These are phyloP conservation scores for Homarus gammarus DNA, from an alignment of 2,888 invertebrate species.

Conservation along the genomic window DNA sequence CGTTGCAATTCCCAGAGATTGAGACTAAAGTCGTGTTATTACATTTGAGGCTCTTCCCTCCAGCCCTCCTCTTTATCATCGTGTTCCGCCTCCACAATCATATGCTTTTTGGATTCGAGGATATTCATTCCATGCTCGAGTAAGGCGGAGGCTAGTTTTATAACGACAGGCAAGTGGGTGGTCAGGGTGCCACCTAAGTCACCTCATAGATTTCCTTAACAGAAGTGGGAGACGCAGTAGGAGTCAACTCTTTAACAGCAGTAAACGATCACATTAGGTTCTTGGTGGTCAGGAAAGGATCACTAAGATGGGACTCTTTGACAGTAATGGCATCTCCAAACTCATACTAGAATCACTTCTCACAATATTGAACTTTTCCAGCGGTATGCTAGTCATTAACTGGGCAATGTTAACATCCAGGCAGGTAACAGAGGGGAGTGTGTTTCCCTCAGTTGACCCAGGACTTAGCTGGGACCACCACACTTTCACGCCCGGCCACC, in stretches of 20 bases:
- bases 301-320: not conserved
- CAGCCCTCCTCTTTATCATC: slow-evolving; percentile 37
- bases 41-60: slow-evolving; percentile 43
- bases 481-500: not conserved
- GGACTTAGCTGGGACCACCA: too few species aligned
- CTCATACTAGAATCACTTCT: not conserved
- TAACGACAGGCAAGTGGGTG: too few species aligned
- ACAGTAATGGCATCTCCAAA: not conserved
- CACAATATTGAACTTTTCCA: not conserved
- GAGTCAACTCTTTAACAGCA: too few species aligned
- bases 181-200: too few species aligned
- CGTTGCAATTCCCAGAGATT: slow-evolving; percentile 64
- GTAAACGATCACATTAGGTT: too few species aligned
- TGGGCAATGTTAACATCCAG: not conserved
- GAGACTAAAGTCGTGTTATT: slow-evolving; percentile 66
- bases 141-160: not conserved
- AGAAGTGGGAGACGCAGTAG: too few species aligned
- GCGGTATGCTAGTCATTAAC: not conserved
- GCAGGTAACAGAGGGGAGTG: too few species aligned
- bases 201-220: too few species aligned
- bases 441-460: too few species aligned
- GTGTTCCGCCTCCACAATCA: not conserved
- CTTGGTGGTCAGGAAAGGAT: too few species aligned
- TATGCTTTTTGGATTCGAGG: slow-evolving; percentile 1
- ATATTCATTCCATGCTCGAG: slow-evolving; percentile 3